phyloP scores from a whole-genome alignment of 2,888 invertebrate genomes.

The Acleris holmiana region DNA sequence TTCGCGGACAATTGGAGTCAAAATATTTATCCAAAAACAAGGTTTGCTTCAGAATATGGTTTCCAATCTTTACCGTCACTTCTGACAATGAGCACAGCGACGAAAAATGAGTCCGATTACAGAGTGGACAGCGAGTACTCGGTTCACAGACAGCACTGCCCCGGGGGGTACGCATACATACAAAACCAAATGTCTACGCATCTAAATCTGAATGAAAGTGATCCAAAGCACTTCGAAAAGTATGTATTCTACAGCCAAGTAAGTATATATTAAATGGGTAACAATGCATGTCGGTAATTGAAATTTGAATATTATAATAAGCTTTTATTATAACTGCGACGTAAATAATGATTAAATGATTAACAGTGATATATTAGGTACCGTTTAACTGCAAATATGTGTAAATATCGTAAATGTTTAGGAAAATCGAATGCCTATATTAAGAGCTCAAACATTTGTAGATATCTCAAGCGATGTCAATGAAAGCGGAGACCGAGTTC shows the following conservation, averaged over 20 bases:
- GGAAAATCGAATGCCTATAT: too few species aligned
- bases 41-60: conserved; percentile 98
- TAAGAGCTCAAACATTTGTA: conserved; percentile 63
- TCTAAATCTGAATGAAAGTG: conserved; percentile 83
- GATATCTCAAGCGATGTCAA: conserved; percentile 94
- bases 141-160: conserved; percentile 94
- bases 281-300: too few species aligned
- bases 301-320: too few species aligned
- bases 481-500: conserved; percentile 93
- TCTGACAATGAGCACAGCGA: conserved; percentile 86
- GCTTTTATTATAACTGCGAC: too few species aligned
- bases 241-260: conserved; percentile 94
- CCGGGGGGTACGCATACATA: conserved; percentile 88
- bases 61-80: conserved; percentile 94
- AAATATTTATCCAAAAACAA: conserved; percentile 89
- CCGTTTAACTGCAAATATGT: too few species aligned
- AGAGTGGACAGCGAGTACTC: conserved; percentile 85
- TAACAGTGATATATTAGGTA: too few species aligned
- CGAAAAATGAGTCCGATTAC: conserved; percentile 79
- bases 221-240: conserved; percentile 85
- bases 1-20: conserved; percentile 91
- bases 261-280: conserved; percentile 41
- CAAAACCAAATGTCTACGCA: conserved; percentile 85
- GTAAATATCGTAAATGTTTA: too few species aligned
- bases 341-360: too few species aligned